These are phyloP conservation scores for Monoplex corrugatus DNA, from an alignment of 2,888 invertebrate genomes.

Conservation along the genomic window DNA sequence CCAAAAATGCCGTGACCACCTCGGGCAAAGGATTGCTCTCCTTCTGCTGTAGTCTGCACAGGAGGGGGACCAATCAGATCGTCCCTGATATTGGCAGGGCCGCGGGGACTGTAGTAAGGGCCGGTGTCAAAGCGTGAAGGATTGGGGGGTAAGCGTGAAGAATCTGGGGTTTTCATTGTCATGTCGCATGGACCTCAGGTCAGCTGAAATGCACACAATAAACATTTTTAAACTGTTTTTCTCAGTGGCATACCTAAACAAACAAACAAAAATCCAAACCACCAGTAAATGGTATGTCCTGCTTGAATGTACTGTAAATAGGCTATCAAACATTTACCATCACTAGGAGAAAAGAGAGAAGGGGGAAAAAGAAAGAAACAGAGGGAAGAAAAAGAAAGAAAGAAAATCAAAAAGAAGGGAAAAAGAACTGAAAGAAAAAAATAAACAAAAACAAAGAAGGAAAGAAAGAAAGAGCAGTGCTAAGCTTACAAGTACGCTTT, in stretches of 20 bases:
- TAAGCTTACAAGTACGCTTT: too few species aligned
- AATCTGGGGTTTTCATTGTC: conserved; percentile 56
- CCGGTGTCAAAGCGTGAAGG: too few species aligned
- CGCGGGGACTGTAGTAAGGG: conserved; percentile 53
- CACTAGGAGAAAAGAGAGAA: background rate
- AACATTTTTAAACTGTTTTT: too few species aligned
- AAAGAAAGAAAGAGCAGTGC: background rate
- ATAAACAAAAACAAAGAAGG: background rate
- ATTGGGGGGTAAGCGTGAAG: background rate
- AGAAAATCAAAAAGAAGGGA: background rate
- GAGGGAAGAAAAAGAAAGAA: background rate
- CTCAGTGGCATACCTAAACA: too few species aligned
- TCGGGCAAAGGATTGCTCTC: conserved; percentile 75
- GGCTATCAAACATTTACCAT: background rate
- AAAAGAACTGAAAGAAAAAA: background rate
- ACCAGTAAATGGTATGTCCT: background rate
- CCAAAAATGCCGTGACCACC: conserved; percentile 82
- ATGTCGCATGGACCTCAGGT: conserved; percentile 63
- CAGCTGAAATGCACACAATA: conserved; percentile 67
- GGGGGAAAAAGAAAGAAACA: background rate
- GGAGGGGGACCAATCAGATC: conserved; percentile 67
- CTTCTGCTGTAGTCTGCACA: conserved; percentile 68
- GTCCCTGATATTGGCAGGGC: conserved; percentile 54
- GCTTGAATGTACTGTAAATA: background rate
- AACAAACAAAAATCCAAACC: too few species aligned